Evolutionary conservation across 2,113 vertebrate genomes (phyloP), one percentile per base, ranked within the genome.

Genomic region (Heterotis niloticus): DNA sequence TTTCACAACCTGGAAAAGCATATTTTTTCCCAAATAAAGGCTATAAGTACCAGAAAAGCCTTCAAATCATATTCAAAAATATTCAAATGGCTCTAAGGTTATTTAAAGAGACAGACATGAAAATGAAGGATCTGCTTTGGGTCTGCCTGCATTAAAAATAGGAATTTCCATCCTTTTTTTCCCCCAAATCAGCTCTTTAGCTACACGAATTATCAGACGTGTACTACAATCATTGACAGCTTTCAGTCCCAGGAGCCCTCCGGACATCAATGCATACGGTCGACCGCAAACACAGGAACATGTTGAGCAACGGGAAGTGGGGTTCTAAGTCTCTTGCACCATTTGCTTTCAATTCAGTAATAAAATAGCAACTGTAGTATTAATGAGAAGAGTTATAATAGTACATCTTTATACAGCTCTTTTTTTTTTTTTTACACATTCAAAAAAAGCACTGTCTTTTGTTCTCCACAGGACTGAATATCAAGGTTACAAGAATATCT

Each of bases 301-400:
- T 20, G 34, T 70, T 20, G 34, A 29, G n/a, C 20, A 68, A 70
- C 34, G 51, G 34, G 28, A 76, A 51, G 29, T 24, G 29, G 29
- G 60, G 28, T 76, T 76, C 60, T 51, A 76, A 44, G 74, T 76
- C 59, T 62, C 56, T 62, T 62, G 29, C 52, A 73, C 51, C 28
- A 76, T 76, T 64, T n/a, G 23, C 29, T 34, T 29, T 10, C 18
- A 64, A 29, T 70, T 34, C 16, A 70, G 68, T 70, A 16, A 70
- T 70, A 70, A 70, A 70, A 70, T 29, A 70, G 68, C 60, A 76
- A 64, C 28, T 20, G 28, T 68, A 69, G 34, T 76, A 44, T 64
- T 64, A 5, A 76, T 64, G 28, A n/a, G 13, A 28, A 68, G 34
- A 14, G 44, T 69, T 16, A 29, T 69, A 69, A 69, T 69, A 62